A percentile compares a stretch with the other conserved stretches of the same genome.
phyloP scores from a whole-genome alignment of 1,140 invertebrate genomes.

The Cyclargus thomasi region DNA sequence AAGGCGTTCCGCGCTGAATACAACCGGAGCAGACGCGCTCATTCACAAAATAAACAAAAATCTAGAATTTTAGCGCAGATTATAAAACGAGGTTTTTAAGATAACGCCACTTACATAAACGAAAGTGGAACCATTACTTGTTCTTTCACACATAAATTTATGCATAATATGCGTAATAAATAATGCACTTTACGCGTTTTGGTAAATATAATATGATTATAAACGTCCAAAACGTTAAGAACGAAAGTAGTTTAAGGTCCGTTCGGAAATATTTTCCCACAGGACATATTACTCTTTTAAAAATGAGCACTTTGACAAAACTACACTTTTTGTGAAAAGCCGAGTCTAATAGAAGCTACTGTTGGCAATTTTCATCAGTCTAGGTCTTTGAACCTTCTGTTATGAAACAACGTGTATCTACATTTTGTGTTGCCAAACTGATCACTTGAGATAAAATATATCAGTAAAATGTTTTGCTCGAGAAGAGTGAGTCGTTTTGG shows the following conservation, averaged over 20 bases:
- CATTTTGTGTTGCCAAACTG: neutral
- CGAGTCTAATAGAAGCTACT: neutral
- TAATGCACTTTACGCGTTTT: neutral
- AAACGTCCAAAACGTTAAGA: no score
- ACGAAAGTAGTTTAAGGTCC: no score
- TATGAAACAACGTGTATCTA: neutral
- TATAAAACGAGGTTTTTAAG: neutral
- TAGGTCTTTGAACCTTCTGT: neutral
- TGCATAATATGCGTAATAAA: neutral
- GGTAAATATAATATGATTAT: no score
- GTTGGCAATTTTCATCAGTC: neutral
- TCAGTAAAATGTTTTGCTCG: no score
- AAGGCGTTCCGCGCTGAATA: neutral
- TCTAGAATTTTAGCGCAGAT: neutral
- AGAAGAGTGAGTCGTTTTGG: no score
- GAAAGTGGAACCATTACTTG: neutral
- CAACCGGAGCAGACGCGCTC: neutral
- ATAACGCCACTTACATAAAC: neutral
- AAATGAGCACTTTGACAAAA: no score
- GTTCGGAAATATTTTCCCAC: no score
- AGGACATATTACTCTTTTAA: no score
- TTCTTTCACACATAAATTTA: neutral
- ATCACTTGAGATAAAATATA: no score
- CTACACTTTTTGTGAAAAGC: no score
- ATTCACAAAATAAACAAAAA: neutral